A percentile compares a stretch with the other conserved stretches of the same genome.
Evolutionary conservation across 2,888 invertebrate species (phyloP).

Genomic region (Polydesmus complanatus): DNA sequence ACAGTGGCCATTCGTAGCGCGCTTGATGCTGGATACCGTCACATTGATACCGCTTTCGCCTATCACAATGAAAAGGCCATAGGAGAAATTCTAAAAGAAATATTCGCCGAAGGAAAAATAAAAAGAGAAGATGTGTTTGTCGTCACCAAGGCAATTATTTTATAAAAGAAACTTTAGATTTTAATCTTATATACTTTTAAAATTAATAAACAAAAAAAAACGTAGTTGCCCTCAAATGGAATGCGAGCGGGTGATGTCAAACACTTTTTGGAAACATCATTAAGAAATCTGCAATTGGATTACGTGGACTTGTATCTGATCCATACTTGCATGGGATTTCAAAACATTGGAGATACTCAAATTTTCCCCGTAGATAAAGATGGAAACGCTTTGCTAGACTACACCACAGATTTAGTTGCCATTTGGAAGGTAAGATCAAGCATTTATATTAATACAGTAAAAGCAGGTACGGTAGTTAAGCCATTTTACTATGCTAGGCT

Average conservation of each 20-base stretch:
- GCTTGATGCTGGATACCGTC: conserved; percentile 29
- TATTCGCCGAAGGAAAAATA: conserved; percentile 25
- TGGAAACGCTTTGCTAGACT: conserved; percentile 39
- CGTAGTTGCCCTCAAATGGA: conserved; percentile 38
- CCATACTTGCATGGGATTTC: conserved; percentile 57
- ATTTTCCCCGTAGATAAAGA: conserved; percentile 48
- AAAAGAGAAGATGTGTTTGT: conserved; percentile 32
- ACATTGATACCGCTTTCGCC: conserved; percentile 30
- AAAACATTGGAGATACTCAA: conserved; percentile 46
- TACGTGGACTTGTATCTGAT: conserved; percentile 72
- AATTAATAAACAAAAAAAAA: neutral
- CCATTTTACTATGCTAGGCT: conserved; percentile 33
- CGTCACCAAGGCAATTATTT: conserved; percentile 29
- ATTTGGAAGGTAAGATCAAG: conserved; percentile 48
- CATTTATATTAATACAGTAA: no score
- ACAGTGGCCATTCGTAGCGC: conserved; percentile 28
- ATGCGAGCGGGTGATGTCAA: conserved; percentile 51
- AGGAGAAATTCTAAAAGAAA: conserved; percentile 28
- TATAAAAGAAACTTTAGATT: neutral
- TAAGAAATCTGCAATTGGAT: conserved; percentile 52
- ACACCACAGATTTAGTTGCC: conserved; percentile 52
- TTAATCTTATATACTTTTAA: neutral
- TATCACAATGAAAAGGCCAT: conserved; percentile 32
- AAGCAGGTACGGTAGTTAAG: conserved; percentile 18
- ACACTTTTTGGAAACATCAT: conserved; percentile 50